Percentiles rank a stretch among this genome's conserved stretches.
Conservation (phyloP, 2,888 invertebrate species). For the Andricus quercusramuli region DNA sequence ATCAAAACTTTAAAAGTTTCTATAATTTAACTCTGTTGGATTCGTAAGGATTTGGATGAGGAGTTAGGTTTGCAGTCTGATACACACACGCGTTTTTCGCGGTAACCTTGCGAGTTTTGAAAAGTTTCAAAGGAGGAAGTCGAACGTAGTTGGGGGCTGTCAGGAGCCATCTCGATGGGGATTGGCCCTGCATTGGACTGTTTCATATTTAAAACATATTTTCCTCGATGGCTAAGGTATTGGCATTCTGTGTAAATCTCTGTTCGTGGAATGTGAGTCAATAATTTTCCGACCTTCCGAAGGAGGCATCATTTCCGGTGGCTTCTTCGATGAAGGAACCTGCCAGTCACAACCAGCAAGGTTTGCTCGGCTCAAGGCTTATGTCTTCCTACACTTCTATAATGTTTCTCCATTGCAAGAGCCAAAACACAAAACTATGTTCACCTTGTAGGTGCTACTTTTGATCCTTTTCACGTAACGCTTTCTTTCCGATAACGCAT, state of each 20-base stretch:
- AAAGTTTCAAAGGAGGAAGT: slow-evolving; percentile 49
- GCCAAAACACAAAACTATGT: background rate
- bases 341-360: slow-evolving; percentile 75
- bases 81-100: slow-evolving; percentile 45
- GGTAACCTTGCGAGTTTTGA: slow-evolving; percentile 37
- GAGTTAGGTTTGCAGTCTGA: background rate
- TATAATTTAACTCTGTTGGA: background rate
- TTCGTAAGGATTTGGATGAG: background rate
- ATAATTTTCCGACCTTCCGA: slow-evolving; percentile 64
- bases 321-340: slow-evolving; percentile 77
- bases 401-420: slow-evolving; percentile 14
- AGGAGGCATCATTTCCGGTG: slow-evolving; percentile 77
- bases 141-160: slow-evolving; percentile 52
- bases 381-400: slow-evolving; percentile 69
- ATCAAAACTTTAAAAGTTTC: background rate
- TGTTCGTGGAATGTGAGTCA: slow-evolving; percentile 58
- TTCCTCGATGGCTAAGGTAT: slow-evolving; percentile 69
- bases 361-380: slow-evolving; percentile 67
- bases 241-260: slow-evolving; percentile 61
- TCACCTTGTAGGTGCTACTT: slow-evolving; percentile 7
- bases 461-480: background rate
- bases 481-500: background rate
- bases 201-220: slow-evolving; percentile 78
- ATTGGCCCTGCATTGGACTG: slow-evolving; percentile 73
- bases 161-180: slow-evolving; percentile 53